Percentiles rank a stretch among this genome's conserved stretches.
phyloP scores from a whole-genome alignment of 2,113 vertebrate species.

The Zosterops borbonicus region DNA sequence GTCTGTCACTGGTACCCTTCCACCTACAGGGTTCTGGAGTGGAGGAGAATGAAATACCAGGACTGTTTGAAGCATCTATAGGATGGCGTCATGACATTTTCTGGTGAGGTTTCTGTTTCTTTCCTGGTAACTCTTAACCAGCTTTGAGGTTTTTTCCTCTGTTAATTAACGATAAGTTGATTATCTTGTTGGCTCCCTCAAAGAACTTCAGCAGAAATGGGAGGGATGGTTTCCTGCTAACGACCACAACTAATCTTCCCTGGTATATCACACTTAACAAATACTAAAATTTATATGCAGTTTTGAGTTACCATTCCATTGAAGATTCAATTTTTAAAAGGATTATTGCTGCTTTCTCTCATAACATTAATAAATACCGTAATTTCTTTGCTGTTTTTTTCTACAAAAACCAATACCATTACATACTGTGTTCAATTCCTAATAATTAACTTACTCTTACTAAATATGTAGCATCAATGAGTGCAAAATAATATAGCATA shows the following conservation, averaged over 20 bases:
- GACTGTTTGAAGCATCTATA: not conserved
- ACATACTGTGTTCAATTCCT: not conserved
- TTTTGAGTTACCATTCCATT: not conserved
- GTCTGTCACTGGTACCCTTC: not conserved
- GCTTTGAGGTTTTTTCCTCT: not conserved
- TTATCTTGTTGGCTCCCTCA: not conserved
- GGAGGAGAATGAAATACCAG: not conserved
- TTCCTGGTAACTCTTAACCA: not conserved
- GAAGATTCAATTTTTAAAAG: not conserved
- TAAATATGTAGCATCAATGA: not conserved
- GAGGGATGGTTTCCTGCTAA: not conserved
- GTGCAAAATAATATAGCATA: not conserved
- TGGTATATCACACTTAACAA: not conserved
- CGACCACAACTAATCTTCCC: not conserved
- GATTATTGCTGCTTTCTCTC: not conserved
- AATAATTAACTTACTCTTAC: not conserved
- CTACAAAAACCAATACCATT: not conserved
- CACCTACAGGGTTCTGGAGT: not conserved
- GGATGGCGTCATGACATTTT: not conserved
- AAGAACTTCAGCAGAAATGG: not conserved
- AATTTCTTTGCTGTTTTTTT: not conserved
- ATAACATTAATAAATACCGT: not conserved
- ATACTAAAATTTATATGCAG: not conserved
- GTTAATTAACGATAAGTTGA: not conserved
- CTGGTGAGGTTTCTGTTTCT: not conserved